Percentiles rank a stretch among this genome's conserved stretches.
Conservation (phyloP, 2,888 invertebrate species). For the Tetranychus truncatus region DNA sequence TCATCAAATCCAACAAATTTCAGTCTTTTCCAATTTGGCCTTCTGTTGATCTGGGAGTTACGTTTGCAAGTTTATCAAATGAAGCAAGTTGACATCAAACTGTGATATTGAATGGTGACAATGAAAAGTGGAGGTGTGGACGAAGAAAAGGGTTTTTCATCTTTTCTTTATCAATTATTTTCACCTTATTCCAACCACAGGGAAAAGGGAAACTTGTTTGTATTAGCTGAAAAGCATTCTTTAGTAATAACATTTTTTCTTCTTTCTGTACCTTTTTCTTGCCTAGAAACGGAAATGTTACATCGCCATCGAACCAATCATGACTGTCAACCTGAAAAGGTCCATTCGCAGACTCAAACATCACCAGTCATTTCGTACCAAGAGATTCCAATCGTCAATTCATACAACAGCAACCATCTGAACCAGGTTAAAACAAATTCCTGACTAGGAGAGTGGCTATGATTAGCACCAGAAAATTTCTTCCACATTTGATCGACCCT, state of each 20-base stretch:
- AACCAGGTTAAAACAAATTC: not conserved
- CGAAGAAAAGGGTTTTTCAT: too few relatives aligned
- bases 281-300: not conserved
- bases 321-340: not conserved
- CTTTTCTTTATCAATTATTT: too few relatives aligned
- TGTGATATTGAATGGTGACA: too few relatives aligned
- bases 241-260: not conserved
- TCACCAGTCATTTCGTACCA: not conserved
- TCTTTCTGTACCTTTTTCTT: not conserved
- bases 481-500: not conserved
- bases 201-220: too few relatives aligned
- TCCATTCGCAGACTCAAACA: not conserved
- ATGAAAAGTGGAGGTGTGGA: too few relatives aligned
- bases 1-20: too few relatives aligned
- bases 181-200: too few relatives aligned
- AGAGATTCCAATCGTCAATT: not conserved
- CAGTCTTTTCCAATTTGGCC: too few relatives aligned
- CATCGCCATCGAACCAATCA: not conserved
- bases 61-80: too few relatives aligned
- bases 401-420: not conserved
- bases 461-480: not conserved
- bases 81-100: too few relatives aligned
- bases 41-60: too few relatives aligned
- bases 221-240: too few relatives aligned
- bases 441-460: not conserved